Percentiles rank a stretch among this genome's conserved stretches.
These are phyloP conservation scores for Leptinotarsa texana DNA, from an alignment of 1,140 invertebrate species.

Conservation along the genomic window DNA sequence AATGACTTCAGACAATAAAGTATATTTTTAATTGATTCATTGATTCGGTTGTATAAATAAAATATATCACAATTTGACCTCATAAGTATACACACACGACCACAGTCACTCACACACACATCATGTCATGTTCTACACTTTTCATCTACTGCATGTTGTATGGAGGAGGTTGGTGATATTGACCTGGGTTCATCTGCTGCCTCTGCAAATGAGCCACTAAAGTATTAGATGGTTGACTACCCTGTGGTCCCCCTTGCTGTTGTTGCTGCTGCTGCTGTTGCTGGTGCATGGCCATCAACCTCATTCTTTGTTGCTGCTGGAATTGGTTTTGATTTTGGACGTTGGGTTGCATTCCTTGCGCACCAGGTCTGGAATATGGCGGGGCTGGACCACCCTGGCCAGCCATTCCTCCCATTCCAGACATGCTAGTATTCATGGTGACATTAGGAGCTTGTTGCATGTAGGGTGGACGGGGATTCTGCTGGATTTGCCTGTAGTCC, in stretches of 20 bases:
- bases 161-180: slow-evolving; percentile 53
- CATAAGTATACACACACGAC: too few species aligned
- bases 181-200: slow-evolving; percentile 52
- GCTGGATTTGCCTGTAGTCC: slow-evolving; percentile 50
- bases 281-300: slow-evolving; percentile 49
- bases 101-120: too few species aligned
- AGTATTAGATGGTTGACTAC: slow-evolving; percentile 45
- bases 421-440: slow-evolving; percentile 54
- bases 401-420: slow-evolving; percentile 47
- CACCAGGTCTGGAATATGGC: slow-evolving; percentile 50
- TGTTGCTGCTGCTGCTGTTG: slow-evolving; percentile 51
- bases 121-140: not conserved
- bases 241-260: slow-evolving; percentile 48
- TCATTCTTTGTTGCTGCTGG: slow-evolving; percentile 45
- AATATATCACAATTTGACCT: too few species aligned
- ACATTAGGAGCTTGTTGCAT: slow-evolving; percentile 55
- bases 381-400: slow-evolving; percentile 50
- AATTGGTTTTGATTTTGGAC: slow-evolving; percentile 47
- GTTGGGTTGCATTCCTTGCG: slow-evolving; percentile 48
- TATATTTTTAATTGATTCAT: too few species aligned
- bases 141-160: slow-evolving; percentile 44
- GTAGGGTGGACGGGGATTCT: slow-evolving; percentile 47
- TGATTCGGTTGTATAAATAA: too few species aligned
- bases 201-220: slow-evolving; percentile 52
- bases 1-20: too few species aligned